These are phyloP conservation scores for Laspeyria flexula DNA, from an alignment of 2,888 invertebrate species.

Conservation along the genomic window DNA sequence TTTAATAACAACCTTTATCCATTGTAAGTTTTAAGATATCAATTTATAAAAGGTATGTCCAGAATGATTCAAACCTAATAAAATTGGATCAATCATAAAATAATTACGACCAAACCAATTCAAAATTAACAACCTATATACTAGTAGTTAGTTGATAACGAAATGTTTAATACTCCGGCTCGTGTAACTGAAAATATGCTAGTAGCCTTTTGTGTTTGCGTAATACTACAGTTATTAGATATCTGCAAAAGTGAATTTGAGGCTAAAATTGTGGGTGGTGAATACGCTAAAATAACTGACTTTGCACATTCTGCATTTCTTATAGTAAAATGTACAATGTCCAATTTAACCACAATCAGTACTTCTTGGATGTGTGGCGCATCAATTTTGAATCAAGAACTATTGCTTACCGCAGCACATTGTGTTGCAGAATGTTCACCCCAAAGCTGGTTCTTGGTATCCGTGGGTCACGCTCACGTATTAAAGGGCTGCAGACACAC, in stretches of 20 bases:
- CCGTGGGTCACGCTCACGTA: background rate
- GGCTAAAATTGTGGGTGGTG: background rate
- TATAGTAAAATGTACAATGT: background rate
- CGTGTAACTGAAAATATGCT: background rate
- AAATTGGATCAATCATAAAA: slow-evolving; percentile 1
- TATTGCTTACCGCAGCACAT: slow-evolving; percentile 1
- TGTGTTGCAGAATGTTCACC: background rate
- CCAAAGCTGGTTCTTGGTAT: background rate
- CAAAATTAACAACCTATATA: no score
- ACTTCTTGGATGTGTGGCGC: slow-evolving; percentile 25
- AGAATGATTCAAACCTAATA: no score
- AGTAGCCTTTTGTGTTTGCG: background rate
- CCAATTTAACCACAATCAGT: background rate
- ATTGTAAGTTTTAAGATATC: no score
- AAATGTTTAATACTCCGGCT: background rate
- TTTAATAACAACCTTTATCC: no score
- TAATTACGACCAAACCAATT: background rate
- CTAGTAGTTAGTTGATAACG: background rate
- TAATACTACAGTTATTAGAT: background rate
- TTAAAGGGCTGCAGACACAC: background rate
- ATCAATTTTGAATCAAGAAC: background rate
- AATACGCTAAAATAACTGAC: background rate
- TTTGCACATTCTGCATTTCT: slow-evolving; percentile 3
- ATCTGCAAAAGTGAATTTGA: background rate
- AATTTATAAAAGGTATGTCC: no score